Evolutionary conservation across 2,113 vertebrate genomes (phyloP).

Genomic region (Mustela nigripes): DNA sequence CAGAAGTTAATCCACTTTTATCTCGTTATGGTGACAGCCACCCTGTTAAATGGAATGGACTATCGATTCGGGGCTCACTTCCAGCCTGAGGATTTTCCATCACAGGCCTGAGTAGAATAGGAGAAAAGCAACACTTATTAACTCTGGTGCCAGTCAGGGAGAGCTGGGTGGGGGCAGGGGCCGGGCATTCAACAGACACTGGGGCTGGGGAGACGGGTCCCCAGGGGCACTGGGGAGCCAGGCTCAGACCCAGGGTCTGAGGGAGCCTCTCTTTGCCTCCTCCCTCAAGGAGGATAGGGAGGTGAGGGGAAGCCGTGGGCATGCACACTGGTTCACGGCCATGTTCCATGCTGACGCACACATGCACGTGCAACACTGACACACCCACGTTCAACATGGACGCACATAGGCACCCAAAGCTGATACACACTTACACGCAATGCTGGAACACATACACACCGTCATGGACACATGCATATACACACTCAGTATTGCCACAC

Average conservation of each 20-base stretch:
- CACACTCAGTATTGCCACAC: background rate
- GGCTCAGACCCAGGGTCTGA: background rate
- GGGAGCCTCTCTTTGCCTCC: background rate
- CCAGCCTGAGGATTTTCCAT: conserved; percentile 80
- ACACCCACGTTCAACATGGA: background rate
- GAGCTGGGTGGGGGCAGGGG: background rate
- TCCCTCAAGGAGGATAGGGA: background rate
- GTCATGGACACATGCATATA: too few species aligned
- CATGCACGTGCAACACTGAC: background rate
- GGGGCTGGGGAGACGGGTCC: background rate
- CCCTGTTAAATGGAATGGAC: conserved; percentile 83
- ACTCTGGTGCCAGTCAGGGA: conserved; percentile 82
- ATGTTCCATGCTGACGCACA: background rate
- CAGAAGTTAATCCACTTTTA: conserved; percentile 84
- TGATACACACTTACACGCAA: background rate
- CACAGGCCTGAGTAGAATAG: conserved; percentile 73
- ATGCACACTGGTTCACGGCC: fast-evolving
- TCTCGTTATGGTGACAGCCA: conserved; percentile 71
- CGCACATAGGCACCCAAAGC: fast-evolving
- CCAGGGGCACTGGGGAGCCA: background rate
- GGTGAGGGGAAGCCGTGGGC: background rate
- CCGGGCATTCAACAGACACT: fast-evolving
- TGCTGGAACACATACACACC: too few species aligned
- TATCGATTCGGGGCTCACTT: conserved; percentile 78
- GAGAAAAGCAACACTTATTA: conserved; percentile 83